phyloP scores from a whole-genome alignment of 1,140 invertebrate species.

The Ceratina calcarata region DNA sequence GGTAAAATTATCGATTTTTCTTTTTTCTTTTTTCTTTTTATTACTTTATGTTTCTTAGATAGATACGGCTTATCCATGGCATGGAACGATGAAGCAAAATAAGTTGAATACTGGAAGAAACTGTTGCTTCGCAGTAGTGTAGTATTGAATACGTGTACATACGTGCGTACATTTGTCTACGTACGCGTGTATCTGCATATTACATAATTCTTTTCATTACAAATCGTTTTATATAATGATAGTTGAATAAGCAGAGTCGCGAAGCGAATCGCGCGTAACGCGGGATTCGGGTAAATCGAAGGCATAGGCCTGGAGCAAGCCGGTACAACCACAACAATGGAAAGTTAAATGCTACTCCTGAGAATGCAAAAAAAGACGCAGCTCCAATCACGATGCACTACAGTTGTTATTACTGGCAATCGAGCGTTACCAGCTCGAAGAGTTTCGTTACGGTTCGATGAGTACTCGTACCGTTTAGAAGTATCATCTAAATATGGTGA shows the following conservation, averaged over 20 bases:
- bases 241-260: constrained; percentile 1
- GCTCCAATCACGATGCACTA: constrained; percentile 77
- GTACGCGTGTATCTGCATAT: background rate
- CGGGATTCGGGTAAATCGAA: constrained; percentile 34
- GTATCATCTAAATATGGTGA: background rate
- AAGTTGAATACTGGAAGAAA: constrained; percentile 32
- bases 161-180: background rate
- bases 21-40: background rate
- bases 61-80: constrained; percentile 60
- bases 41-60: constrained; percentile 39
- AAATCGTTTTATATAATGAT: too few relatives aligned
- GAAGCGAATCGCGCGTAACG: constrained; percentile 9
- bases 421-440: constrained; percentile 35
- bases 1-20: background rate
- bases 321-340: constrained; percentile 78
- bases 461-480: background rate
- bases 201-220: too few relatives aligned
- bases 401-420: constrained; percentile 76
- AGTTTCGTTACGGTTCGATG: background rate
- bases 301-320: constrained; percentile 78
- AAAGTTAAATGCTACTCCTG: constrained; percentile 60
- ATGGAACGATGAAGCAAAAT: constrained; percentile 29
- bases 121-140: constrained; percentile 31
- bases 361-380: constrained; percentile 68
- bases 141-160: background rate